Evolutionary conservation across 2,113 vertebrate species (phyloP).

Genomic region (Osmerus eperlanus): DNA sequence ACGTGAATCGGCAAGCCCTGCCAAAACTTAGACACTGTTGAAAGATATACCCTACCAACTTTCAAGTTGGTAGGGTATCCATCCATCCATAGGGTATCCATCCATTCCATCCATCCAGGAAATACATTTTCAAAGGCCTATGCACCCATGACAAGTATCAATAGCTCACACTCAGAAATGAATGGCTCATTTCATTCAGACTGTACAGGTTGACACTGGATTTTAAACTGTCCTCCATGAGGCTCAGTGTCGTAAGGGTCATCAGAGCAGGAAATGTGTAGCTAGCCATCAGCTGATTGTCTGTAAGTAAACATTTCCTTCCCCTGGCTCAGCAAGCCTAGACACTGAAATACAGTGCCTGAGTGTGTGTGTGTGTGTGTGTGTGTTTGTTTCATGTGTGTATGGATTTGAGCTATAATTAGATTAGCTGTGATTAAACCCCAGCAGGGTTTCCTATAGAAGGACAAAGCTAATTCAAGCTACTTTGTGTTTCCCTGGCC

Average conservation of each 20-base stretch:
- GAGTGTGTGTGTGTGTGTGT: constrained; percentile 6
- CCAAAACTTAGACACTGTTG: too few relatives aligned
- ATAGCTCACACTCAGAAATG: too few relatives aligned
- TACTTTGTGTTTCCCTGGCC: constrained; percentile 14
- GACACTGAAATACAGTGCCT: constrained; percentile 17
- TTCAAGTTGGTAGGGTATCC: too few relatives aligned
- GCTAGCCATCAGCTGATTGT: constrained; percentile 60
- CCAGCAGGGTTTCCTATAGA: constrained; percentile 10
- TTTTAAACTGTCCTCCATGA: not conserved
- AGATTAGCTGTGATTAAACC: constrained; percentile 22
- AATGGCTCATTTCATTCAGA: too few relatives aligned
- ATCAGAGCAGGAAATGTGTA: constrained; percentile 56
- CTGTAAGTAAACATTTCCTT: constrained; percentile 62
- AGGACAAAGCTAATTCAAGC: constrained; percentile 2
- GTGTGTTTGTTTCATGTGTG: not conserved
- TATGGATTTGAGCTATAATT: constrained; percentile 19
- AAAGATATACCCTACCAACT: too few relatives aligned
- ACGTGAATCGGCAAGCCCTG: too few relatives aligned
- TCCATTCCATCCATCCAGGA: too few relatives aligned
- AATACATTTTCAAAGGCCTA: too few relatives aligned
- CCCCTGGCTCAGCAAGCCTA: constrained; percentile 32
- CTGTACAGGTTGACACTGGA: too few relatives aligned
- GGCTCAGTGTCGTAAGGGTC: constrained; percentile 20
- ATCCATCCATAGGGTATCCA: too few relatives aligned
- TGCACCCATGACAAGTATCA: too few relatives aligned